Evolutionary conservation across 2,797 vertebrate genomes (phyloP), one percentile per base, ranked within the genome.

Genomic region (Helicolenus hilgendorfi): DNA sequence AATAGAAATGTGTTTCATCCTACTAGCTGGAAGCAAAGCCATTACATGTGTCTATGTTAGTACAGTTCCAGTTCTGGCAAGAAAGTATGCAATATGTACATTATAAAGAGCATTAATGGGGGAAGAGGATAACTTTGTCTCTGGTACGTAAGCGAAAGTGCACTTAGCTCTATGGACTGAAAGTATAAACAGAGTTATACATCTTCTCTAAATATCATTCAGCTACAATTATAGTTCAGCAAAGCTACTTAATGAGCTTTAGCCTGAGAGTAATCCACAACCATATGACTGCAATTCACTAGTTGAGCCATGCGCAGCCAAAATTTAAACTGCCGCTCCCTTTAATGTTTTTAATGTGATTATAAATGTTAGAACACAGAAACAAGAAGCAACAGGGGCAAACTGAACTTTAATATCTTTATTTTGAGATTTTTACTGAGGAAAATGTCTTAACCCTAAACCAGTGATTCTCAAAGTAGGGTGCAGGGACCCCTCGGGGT

Each of bases 1-100:
- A 56, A 62, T 29, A 3, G 29, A 83, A 79, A 64, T 81, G 58
- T 45, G 27, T 31, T 20, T 89, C 18, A 35, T 45, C 15, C 56
- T 67, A 63, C 45, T 24, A 13, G 26, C 38, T 77, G 18, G 22
- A 36, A 14, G 31, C 22, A 71, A 78, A 85, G 18, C 14, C 35
- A 31, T 71, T 65, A 81, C 31, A 78, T 29, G 15, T 71, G 24
- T 87, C 20, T 76, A 29, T 58, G 62, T 83, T 74, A 73, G 38
- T 27, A 35, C 9, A 27, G 22, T 11, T 71, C 35, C 13, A 58
- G 11, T 62, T 63, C 41, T 83, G 59, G 11, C 11, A 83, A 80
- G 58, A 75, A 31, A 71, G 13, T 22, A 62, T 18, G 33, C 14
- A 79, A 68, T 15, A 67, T 14, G 33, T 56, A 36, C 24, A 62